phyloP scores from a whole-genome alignment of 2,113 vertebrate genomes.

The Protobothrops mucrosquamatus region DNA sequence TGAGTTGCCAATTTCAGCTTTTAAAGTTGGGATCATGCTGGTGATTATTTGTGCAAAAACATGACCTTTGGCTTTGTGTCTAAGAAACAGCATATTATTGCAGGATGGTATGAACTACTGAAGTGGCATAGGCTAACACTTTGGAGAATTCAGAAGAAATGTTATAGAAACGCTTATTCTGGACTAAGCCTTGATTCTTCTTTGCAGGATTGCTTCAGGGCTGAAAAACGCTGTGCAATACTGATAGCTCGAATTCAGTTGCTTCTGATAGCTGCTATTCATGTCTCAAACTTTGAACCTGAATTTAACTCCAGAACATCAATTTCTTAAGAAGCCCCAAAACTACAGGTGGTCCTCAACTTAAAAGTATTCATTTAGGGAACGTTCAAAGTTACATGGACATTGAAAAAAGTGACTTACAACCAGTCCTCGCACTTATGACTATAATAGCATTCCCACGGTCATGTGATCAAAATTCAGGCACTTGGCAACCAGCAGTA shows the following conservation, averaged over 20 bases:
- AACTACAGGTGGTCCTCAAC: neutral
- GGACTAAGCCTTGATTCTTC: neutral
- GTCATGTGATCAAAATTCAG: neutral
- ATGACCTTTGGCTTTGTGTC: neutral
- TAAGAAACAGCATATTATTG: neutral
- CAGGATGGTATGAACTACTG: neutral
- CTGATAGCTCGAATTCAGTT: neutral
- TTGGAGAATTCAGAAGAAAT: neutral
- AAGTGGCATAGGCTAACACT: neutral
- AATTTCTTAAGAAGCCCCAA: slow-evolving; percentile 34
- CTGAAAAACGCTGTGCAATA: neutral
- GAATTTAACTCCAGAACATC: slow-evolving; percentile 27
- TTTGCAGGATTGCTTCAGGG: neutral
- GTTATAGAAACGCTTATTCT: neutral
- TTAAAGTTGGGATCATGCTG: neutral
- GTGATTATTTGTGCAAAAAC: neutral
- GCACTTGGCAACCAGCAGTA: neutral
- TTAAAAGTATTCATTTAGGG: neutral
- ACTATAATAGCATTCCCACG: neutral
- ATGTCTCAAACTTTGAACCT: slow-evolving; percentile 26
- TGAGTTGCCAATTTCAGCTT: neutral
- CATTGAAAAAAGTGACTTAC: neutral
- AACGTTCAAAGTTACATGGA: neutral
- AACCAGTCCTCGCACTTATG: neutral
- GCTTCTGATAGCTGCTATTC: neutral